These are phyloP conservation scores for Molorchus minor DNA, from an alignment of 2,888 invertebrate species.

Conservation along the genomic window DNA sequence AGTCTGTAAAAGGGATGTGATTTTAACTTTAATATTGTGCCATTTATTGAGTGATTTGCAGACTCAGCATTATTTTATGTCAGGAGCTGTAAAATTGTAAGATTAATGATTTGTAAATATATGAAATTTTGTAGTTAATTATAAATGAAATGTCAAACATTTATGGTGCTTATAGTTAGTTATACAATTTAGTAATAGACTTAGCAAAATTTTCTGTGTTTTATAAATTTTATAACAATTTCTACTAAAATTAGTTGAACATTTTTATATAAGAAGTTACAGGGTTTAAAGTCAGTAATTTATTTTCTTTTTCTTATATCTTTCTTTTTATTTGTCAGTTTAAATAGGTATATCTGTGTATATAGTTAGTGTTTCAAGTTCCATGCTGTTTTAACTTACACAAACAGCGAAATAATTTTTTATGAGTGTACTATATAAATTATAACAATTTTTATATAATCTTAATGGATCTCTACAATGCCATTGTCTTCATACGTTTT, in stretches of 20 bases:
- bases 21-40: conserved; percentile 53
- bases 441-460: conserved; percentile 41
- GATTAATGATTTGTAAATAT: conserved; percentile 44
- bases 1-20: conserved; percentile 48
- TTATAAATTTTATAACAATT: conserved; percentile 54
- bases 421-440: conserved; percentile 37
- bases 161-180: conserved; percentile 60
- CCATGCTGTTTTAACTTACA: conserved; percentile 29
- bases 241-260: conserved; percentile 49
- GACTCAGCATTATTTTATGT: conserved; percentile 41
- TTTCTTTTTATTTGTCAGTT: conserved; percentile 36
- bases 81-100: conserved; percentile 34
- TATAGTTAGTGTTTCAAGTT: conserved; percentile 45
- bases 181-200: conserved; percentile 45
- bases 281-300: conserved; percentile 53
- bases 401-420: conserved; percentile 25
- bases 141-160: conserved; percentile 57
- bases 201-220: conserved; percentile 54
- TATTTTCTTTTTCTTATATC: conserved; percentile 44
- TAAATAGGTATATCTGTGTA: conserved; percentile 49
- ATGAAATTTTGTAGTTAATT: conserved; percentile 45
- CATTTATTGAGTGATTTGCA: conserved; percentile 49
- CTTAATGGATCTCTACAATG: conserved; percentile 59
- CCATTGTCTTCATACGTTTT: conserved; percentile 53
- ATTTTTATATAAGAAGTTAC: conserved; percentile 49